Evolutionary conservation across 2,888 invertebrate genomes (phyloP), one percentile per base, ranked within the genome.

Genomic region (Leucozona laternaria): DNA sequence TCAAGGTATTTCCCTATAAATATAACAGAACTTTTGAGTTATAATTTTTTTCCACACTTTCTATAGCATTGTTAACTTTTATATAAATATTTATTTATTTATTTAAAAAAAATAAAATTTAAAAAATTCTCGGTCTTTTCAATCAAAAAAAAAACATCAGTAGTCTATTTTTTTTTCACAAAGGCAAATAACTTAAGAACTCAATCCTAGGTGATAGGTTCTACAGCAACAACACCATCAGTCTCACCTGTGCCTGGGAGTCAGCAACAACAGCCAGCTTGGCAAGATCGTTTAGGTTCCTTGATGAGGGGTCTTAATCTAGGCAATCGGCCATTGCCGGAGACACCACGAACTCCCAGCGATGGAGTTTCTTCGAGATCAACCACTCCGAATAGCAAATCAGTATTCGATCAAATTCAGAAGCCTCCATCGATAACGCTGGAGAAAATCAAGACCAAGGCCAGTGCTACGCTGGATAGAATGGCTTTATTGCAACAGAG

Each of bases 401-500:
- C 92, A 43, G 91, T 91, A 7, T 93, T 93, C 80, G 93, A 93
- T 88, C 86, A 90, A 28, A 92, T 93, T 80, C 91, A 92, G 76
- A 89, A 91, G 3, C 93, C 92, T 17, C 93, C 93, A 1, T 93
- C 93, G 3, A 90, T 93, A 25, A 91, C 92, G 22, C 89, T 93
- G 85, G 93, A 93, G 89, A 92, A 91, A 89, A 93, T 93, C 53
- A 93, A 93, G 88, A 91, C 87, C 37, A 92, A 93, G 79, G 92
- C 93, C 2, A 92, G 89, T 64, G 93, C 92, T 28, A 93, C 93
- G 1, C 64, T 93, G 73, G 93, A 93, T 88, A 91, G 92, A 53
- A 93, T 93, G 93, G 91, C 92, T 11, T 79, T 91, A 37, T 90
- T 94, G 60, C 94, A 94, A 89, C 94, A 94, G 89, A 92, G 94